Evolutionary conservation across 1,140 invertebrate species (phyloP), one percentile per base, ranked within the genome.

Genomic region (Drosophila burlai): DNA sequence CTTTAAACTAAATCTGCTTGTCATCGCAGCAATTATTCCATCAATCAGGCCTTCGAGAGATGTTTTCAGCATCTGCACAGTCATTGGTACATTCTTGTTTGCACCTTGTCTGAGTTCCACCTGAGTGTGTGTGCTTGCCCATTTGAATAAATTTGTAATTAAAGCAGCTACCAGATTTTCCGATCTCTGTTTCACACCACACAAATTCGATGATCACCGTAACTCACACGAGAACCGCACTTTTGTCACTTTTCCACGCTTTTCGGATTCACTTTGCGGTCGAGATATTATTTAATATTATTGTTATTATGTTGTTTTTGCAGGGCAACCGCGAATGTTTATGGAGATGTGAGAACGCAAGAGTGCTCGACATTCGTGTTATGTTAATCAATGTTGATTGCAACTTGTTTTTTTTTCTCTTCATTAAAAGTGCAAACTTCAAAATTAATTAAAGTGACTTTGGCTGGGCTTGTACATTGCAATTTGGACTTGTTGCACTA

Each of bases 101-200:
- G 49, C 55, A 57, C 40, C 46, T 58, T 34, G 31, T 45, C 21
- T 31, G 29, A 29, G 45, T 16, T 45, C 13, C 21, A 49, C 62
- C 80, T 18, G 42, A 43, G 15, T 40, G 42, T 11, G 29, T 36
- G 34, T 74, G 69, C 52, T 68, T 69, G 47, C 49, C 66, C 58
- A 86, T 86, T 89, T 89, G 82, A 89, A 89, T 80, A 89, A 72
- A 85, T 85, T 81, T 85, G 79, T 69, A 85, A 85, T 85, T 85
- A 85, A 85, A 63, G 57, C 71, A 83, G 80, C 80, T 82, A 82
- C 58, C 81, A 71, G 69, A 61, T 66, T 81, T 75, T 72, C 24
- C 31, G 68, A 69, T 72, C 36, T 73, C 11, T 43, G 43, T 59
- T 72, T 69, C 82, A 67, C 52, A 71, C 59, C 67, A 74, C 62